These are phyloP conservation scores for Apis dorsata DNA, from an alignment of 1,140 invertebrate genomes.

Conservation along the genomic window DNA sequence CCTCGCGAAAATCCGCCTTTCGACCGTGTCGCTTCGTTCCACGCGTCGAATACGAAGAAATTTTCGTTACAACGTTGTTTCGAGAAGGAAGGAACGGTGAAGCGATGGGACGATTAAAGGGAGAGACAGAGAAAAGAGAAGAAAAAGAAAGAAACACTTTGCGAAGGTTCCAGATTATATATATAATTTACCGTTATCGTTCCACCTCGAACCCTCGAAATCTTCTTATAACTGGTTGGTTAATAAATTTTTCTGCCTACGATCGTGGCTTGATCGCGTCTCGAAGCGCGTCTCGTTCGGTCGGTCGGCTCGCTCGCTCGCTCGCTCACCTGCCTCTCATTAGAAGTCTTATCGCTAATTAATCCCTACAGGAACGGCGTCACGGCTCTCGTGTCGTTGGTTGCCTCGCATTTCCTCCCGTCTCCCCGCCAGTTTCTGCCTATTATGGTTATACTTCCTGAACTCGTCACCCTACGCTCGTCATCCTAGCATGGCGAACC, in stretches of 20 bases:
- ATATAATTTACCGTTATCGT: too few species aligned
- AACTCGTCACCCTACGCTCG: slow-evolving; percentile 62
- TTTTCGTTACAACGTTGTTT: too few species aligned
- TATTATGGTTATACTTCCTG: slow-evolving; percentile 67
- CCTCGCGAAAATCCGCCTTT: background rate
- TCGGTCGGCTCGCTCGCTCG: slow-evolving; percentile 39
- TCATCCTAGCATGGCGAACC: slow-evolving; percentile 33
- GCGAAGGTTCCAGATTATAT: too few species aligned
- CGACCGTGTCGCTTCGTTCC: too few species aligned
- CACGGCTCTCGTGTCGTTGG: slow-evolving; percentile 79
- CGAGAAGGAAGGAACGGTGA: too few species aligned
- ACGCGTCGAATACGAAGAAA: too few species aligned
- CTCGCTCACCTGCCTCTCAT: slow-evolving; percentile 79
- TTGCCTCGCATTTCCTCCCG: slow-evolving; percentile 58
- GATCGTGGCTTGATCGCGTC: background rate
- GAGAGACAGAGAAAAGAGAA: too few species aligned
- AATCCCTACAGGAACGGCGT: slow-evolving; percentile 78
- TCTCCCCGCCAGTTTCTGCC: slow-evolving; percentile 22
- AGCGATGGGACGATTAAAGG: too few species aligned
- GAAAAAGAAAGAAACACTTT: too few species aligned
- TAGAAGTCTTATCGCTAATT: slow-evolving; percentile 81
- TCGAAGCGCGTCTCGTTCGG: slow-evolving; percentile 8
- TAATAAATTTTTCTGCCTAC: background rate
- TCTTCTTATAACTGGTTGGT: background rate
- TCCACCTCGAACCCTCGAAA: background rate